A percentile compares a stretch with the other conserved stretches of the same genome.
Conservation (phyloP, 2,888 invertebrate genomes). For the Drosophila nigricruria region DNA sequence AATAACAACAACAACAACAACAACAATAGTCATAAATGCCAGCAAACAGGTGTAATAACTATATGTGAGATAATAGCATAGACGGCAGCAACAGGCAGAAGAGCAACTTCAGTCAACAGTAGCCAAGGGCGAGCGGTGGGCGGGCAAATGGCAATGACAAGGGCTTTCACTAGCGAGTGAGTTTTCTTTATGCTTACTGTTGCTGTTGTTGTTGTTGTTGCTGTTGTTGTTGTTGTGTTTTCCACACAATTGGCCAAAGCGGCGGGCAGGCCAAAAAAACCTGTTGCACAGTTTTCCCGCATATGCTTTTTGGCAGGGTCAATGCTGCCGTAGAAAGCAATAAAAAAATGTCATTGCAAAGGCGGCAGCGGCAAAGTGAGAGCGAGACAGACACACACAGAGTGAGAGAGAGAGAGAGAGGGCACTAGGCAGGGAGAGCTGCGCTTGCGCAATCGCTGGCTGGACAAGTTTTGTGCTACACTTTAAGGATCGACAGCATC, state of each 20-base stretch:
- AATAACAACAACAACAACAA: constrained; percentile 12
- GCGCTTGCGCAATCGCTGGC: constrained; percentile 71
- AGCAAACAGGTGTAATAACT: constrained; percentile 42
- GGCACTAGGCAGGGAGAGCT: constrained; percentile 17
- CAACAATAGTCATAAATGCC: constrained; percentile 20
- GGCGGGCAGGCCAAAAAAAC: constrained; percentile 56
- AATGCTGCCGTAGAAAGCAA: constrained; percentile 74
- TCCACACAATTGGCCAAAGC: constrained; percentile 48
- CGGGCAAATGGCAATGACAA: constrained; percentile 31
- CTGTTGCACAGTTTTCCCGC: constrained; percentile 79
- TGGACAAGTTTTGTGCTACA: constrained; percentile 77
- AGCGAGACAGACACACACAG: constrained; percentile 1
- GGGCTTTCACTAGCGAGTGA: constrained; percentile 58
- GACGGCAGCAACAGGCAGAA: background rate
- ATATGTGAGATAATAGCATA: constrained; percentile 55
- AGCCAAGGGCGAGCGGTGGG: constrained; percentile 36
- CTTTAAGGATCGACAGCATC: constrained; percentile 68
- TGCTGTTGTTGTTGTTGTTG: background rate
- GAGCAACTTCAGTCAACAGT: constrained; percentile 16
- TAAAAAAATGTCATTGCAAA: constrained; percentile 67
- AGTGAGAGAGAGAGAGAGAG: background rate
- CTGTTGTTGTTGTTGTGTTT: constrained; percentile 11
- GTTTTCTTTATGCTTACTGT: constrained; percentile 7
- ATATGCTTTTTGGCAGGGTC: constrained; percentile 71
- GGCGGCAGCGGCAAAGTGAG: constrained; percentile 18